phyloP scores from a whole-genome alignment of 2,113 vertebrate genomes.

The Hippocampus barbouri region DNA sequence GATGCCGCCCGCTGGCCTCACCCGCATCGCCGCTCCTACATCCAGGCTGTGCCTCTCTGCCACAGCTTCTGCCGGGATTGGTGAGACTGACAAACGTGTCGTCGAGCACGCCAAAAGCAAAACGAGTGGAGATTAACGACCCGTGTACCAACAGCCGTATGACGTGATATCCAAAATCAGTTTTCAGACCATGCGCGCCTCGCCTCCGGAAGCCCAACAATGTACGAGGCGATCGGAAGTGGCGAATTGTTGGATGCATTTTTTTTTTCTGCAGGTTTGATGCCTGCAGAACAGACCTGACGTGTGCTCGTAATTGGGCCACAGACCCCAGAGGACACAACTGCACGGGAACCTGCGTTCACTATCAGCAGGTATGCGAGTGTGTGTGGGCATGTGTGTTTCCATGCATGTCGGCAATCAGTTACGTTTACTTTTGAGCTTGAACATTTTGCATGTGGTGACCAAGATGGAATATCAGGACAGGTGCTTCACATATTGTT shows the following conservation, averaged over 20 bases:
- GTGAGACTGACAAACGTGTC: constrained; percentile 57
- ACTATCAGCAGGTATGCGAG: constrained; percentile 68
- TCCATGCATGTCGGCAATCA: not conserved
- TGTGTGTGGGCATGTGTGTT: not conserved
- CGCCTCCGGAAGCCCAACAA: too few species aligned
- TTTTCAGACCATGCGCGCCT: too few species aligned
- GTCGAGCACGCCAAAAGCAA: not conserved
- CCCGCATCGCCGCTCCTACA: constrained; percentile 55
- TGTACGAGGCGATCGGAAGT: too few species aligned
- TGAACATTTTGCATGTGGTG: not conserved
- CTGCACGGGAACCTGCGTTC: constrained; percentile 72
- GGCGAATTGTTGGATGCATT: not conserved
- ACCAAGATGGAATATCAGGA: not conserved
- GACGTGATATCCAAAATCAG: not conserved
- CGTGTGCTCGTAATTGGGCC: constrained; percentile 75
- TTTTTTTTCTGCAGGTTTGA: constrained; percentile 68
- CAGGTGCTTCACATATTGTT: not conserved
- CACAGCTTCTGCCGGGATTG: constrained; percentile 79
- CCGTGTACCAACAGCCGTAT: not conserved
- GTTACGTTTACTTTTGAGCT: too few species aligned
- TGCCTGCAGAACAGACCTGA: constrained; percentile 74
- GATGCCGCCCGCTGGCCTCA: constrained; percentile 72
- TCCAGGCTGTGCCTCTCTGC: constrained; percentile 77
- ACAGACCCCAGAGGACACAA: constrained; percentile 65
- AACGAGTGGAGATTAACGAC: not conserved